Percentiles rank a stretch among this genome's conserved stretches.
These are phyloP conservation scores for Chaenocephalus aceratus DNA, from an alignment of 2,113 vertebrate species.

Conservation along the genomic window DNA sequence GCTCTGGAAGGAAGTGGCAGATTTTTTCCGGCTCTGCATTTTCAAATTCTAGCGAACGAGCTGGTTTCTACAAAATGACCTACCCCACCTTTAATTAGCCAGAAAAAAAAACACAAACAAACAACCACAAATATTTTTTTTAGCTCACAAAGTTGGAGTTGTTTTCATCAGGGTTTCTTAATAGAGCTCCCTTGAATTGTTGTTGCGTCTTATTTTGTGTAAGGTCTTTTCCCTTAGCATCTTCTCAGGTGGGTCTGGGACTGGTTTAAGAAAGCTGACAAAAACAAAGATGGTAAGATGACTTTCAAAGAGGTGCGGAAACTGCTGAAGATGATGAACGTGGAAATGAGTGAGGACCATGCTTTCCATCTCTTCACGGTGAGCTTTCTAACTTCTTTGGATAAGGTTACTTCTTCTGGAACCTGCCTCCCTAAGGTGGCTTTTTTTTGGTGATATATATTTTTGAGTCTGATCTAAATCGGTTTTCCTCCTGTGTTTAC, in stretches of 20 bases:
- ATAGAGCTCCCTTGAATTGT: neutral
- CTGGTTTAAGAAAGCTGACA: slow-evolving; percentile 95
- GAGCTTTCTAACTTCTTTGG: neutral
- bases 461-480: too few species aligned
- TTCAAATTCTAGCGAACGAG: too few species aligned
- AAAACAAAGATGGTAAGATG: slow-evolving; percentile 94
- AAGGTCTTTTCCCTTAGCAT: slow-evolving; percentile 75
- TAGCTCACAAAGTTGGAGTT: too few species aligned
- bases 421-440: too few species aligned
- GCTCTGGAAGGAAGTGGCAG: too few species aligned
- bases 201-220: neutral
- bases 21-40: too few species aligned
- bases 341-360: slow-evolving; percentile 93
- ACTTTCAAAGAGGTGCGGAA: slow-evolving; percentile 91
- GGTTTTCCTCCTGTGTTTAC: too few species aligned
- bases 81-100: too few species aligned
- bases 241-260: slow-evolving; percentile 90
- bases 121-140: too few species aligned
- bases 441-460: too few species aligned
- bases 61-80: too few species aligned
- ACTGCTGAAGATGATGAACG: slow-evolving; percentile 94
- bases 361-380: slow-evolving; percentile 91
- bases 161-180: too few species aligned
- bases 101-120: neutral
- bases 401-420: neutral